A percentile compares a stretch with the other conserved stretches of the same genome.
Conservation (phyloP, 37 sponge, comb jelly and placozoan genomes). For the Mnemiopsis leidyi region DNA sequence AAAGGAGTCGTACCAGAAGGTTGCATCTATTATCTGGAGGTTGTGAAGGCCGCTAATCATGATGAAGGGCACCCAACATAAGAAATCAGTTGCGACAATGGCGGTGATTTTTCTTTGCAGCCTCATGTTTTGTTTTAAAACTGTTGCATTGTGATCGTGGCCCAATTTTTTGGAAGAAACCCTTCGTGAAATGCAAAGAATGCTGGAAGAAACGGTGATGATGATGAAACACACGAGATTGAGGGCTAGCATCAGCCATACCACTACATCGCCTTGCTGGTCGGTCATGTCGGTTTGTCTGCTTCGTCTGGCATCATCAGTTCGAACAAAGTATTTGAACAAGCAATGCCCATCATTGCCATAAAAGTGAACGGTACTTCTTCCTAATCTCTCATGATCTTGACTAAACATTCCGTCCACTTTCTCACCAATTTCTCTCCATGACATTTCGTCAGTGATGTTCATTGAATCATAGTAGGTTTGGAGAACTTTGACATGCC, state of each 20-base stretch:
- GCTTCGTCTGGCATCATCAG: slow-evolving; percentile 4
- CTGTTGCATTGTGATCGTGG: background rate
- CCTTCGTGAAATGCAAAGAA: background rate
- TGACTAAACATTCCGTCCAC: slow-evolving; percentile 15
- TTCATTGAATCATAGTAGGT: background rate
- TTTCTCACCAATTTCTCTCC: background rate
- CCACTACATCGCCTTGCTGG: background rate
- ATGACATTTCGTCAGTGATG: background rate
- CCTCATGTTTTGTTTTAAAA: background rate
- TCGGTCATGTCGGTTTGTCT: background rate
- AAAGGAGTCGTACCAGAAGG: background rate
- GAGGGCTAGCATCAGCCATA: background rate
- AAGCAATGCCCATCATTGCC: background rate
- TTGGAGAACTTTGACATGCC: background rate
- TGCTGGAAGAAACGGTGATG: background rate
- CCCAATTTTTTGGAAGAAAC: background rate
- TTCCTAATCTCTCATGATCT: background rate
- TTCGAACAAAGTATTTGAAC: slow-evolving; percentile 27
- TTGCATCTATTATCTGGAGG: background rate
- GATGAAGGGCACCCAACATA: slow-evolving; percentile 17
- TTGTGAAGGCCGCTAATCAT: background rate
- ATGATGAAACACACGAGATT: background rate
- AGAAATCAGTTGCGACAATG: background rate
- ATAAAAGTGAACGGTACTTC: background rate
- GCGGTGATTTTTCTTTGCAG: background rate